Conservation (phyloP, 2,113 vertebrate genomes). For the Chunga burmeisteri region DNA sequence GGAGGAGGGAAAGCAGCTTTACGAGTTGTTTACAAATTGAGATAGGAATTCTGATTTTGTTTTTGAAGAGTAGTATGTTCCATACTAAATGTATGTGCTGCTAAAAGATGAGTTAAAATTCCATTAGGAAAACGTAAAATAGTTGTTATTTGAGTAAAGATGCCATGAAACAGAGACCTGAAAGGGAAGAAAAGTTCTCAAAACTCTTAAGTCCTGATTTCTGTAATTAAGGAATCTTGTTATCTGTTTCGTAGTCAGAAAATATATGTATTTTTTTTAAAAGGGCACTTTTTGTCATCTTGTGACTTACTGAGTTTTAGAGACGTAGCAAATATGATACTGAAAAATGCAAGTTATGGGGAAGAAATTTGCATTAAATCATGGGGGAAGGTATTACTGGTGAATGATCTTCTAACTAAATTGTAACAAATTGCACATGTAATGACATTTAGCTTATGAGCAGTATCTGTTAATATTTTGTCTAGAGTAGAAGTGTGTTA, state of each 20-base stretch:
- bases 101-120: neutral
- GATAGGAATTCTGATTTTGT: neutral
- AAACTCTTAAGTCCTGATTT: neutral
- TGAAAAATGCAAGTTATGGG: neutral
- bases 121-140: neutral
- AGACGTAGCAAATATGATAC: neutral
- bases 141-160: neutral
- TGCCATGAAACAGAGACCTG: neutral
- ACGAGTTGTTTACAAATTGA: neutral
- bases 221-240: neutral
- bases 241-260: neutral
- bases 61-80: neutral
- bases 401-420: neutral
- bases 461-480: neutral
- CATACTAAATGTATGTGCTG: neutral
- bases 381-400: neutral
- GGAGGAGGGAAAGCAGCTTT: neutral
- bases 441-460: neutral
- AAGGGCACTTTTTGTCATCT: neutral
- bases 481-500: neutral
- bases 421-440: neutral
- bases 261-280: accelerated
- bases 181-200: neutral
- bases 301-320: neutral
- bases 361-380: neutral